Base-by-base conservation (phyloP, 1,140 invertebrate genomes). In the Ruditapes philippinarum region DNA sequence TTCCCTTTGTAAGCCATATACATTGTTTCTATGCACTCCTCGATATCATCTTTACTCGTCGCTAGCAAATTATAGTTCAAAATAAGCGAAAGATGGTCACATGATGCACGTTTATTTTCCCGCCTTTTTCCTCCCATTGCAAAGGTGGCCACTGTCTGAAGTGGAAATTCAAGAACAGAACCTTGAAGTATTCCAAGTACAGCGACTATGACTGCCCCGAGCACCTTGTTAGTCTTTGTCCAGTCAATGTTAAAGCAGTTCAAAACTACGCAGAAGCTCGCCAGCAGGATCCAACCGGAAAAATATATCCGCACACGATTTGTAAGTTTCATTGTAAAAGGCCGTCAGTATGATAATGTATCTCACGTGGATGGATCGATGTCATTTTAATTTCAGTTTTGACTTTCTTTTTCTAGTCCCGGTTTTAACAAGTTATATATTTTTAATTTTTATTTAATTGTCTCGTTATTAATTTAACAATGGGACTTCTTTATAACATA, bases 1-100 rank as follows among this genome's bases (percentile, higher is more conserved):
- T 95, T 95, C 11, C 92, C 92, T 79, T 95, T 94, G 76, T 92
- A 95, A n/a, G 93, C 94, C 38, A 91, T 86, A 68, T 92, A 95
- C 94, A 95, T 95, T 4, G 92, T 94, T 36, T 92, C 80, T 33
- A 93, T 79, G 73, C 93, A 94, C 51, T 94, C 94, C 25, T 94
- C 92, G 28, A 95, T 92, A 74, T 95, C 93, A 81, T 94, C 94
- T 84, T 87, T 91, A 57, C 89, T 90, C 0, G 92, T 73, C 0
- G 94, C 94, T 42, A 95, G 74, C 1, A 95, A 81, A 80, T 95
- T 95, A 80, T 95, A 95, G 76, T 94, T 95, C 19, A 95, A 68
- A 33, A 94, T 68, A 12, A 94, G 33, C 0, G 93, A 93, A 17
- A 94, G 80, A 49, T 91, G 87, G 25, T 92, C 91, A 38, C 86